phyloP scores from a whole-genome alignment of 2,888 invertebrate species.

The Ceriagrion tenellum region DNA sequence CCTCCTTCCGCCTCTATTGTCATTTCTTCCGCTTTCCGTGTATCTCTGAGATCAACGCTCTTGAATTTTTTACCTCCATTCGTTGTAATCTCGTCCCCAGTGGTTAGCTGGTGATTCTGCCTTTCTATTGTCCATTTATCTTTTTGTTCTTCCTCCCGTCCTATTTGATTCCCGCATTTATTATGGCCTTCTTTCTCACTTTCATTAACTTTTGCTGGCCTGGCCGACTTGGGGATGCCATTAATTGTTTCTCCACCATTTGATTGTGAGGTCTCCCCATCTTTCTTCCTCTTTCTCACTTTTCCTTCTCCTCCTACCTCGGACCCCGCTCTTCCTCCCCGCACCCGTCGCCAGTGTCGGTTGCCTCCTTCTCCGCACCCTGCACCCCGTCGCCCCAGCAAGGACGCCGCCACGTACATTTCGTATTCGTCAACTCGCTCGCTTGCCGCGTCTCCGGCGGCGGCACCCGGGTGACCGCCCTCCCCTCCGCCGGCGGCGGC shows the following conservation, averaged over 20 bases:
- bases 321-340: neutral
- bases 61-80: too few species aligned
- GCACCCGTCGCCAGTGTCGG: neutral
- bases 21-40: too few species aligned
- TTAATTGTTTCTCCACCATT: too few species aligned
- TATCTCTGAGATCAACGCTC: too few species aligned
- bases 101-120: neutral
- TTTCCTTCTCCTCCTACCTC: neutral
- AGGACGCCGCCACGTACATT: constrained; percentile 41
- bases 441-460: neutral
- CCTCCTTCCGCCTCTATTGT: too few species aligned
- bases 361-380: constrained; percentile 2
- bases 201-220: neutral
- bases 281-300: neutral
- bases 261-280: neutral
- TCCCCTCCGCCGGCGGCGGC: neutral
- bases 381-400: neutral
- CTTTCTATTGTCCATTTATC: too few species aligned
- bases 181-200: neutral
- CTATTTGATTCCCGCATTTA: neutral
- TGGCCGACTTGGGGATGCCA: too few species aligned
- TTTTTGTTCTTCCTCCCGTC: neutral
- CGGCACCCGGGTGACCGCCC: neutral
- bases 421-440: constrained; percentile 37
- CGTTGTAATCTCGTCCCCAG: neutral